These are phyloP conservation scores for Tachina lurida DNA, from an alignment of 2,888 invertebrate genomes.

Conservation along the genomic window DNA sequence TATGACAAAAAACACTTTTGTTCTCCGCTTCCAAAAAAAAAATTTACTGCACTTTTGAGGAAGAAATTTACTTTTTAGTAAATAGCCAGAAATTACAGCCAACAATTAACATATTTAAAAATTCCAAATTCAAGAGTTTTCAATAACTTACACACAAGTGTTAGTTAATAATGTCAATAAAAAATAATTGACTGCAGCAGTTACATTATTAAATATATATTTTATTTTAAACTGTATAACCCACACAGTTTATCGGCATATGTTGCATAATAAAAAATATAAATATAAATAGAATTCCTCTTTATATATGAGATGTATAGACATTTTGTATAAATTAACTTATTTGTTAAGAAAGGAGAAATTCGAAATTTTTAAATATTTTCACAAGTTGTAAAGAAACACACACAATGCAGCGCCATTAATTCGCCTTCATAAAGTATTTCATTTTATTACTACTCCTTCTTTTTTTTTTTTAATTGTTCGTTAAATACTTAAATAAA, in stretches of 20 bases:
- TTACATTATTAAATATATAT: not conserved
- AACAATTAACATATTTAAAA: constrained; percentile 9
- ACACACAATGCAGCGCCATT: not conserved
- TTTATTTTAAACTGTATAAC: not conserved
- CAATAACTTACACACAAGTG: not conserved
- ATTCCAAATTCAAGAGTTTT: not conserved
- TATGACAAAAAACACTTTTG: no score
- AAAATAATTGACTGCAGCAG: not conserved
- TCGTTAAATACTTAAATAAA: not conserved
- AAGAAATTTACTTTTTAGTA: not conserved
- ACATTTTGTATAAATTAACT: not conserved
- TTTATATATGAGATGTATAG: not conserved
- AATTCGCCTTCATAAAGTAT: constrained; percentile 4
- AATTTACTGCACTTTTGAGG: no score
- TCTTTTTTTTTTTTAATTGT: not conserved
- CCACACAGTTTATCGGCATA: not conserved
- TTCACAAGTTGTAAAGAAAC: not conserved
- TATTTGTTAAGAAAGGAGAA: constrained; percentile 5
- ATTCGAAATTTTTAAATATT: not conserved
- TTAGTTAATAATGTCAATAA: constrained; percentile 14
- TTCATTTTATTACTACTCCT: constrained; percentile 3
- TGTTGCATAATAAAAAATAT: not conserved
- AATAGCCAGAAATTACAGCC: not conserved
- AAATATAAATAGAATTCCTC: not conserved
- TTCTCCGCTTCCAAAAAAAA: no score